Evolutionary conservation across 2,888 invertebrate genomes (phyloP), one percentile per base, ranked within the genome.

Genomic region (Bombylius discolor): DNA sequence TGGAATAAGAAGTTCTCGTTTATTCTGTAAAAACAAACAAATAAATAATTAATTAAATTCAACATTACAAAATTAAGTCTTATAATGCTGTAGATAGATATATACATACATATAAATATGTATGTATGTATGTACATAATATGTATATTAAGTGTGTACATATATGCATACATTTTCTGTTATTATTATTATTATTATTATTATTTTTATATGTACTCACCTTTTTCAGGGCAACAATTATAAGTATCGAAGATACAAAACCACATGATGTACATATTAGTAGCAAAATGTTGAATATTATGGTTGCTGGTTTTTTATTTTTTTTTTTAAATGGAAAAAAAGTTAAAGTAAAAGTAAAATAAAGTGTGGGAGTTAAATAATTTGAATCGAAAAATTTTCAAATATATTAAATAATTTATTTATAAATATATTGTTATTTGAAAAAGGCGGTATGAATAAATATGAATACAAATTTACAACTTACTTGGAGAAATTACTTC

Each of bases 181-280:
- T 7, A 23, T 23, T 47, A 31, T 47, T 47, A 12, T 31, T 31
- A 32, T 45, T 23, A 45, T 45, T 45, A 12, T 52, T 5, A n/a
- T 45, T n/a, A n/a, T 7, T 44, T 23, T 32, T 32, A 36, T 23
- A 23, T 23, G 23, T 23, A 23, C 23, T 39, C 76, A 88, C 89
- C 80, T 80, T 82, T 62, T 81, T 80, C 48, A 89, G 77, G 61
- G 87, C 89, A 57, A 81, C 72, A 52, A 87, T 75, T 54, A 89
- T 76, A 47, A 87, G 68, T 9, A 82, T 65, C 52, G 86, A 85
- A 13, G 86, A 78, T 34, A 87, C 60, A 51, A 87, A 78, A 6
- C 89, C 87, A 61, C 81, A 73, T 5, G 81, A 76, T 52, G 87
- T 85, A 70, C 83, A 83, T 42, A 78, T 77, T 64, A 87, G 75